Percentiles rank a stretch among this genome's conserved stretches.
phyloP scores from a whole-genome alignment of 2,797 vertebrate genomes.

The Gambusia yucatana region DNA sequence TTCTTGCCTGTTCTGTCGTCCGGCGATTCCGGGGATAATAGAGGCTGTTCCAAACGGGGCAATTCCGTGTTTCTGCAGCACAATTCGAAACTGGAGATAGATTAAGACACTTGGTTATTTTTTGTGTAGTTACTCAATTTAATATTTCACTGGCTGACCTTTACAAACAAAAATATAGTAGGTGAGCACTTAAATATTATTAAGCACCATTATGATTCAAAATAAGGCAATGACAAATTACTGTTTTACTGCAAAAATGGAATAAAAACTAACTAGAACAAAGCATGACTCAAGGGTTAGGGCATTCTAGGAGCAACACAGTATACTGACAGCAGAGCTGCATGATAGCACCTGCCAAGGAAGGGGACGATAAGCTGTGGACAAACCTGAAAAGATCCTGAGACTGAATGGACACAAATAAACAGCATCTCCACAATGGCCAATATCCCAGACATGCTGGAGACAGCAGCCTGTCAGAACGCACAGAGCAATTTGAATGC shows the following conservation, averaged over 20 bases:
- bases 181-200: slow-evolving; percentile 32
- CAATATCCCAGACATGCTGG: slow-evolving; percentile 70
- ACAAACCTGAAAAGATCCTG: slow-evolving; percentile 68
- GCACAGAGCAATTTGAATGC: slow-evolving; percentile 77
- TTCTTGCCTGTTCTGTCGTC: slow-evolving; percentile 74
- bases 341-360: slow-evolving; percentile 23
- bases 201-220: slow-evolving; percentile 15
- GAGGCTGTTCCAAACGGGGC: slow-evolving; percentile 36
- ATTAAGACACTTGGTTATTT: slow-evolving; percentile 41
- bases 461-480: slow-evolving; percentile 74
- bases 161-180: slow-evolving; percentile 24
- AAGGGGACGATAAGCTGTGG: slow-evolving; percentile 52
- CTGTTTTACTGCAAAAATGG: slow-evolving; percentile 31
- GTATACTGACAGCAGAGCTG: slow-evolving; percentile 39
- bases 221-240: slow-evolving; percentile 23
- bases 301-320: slow-evolving; percentile 53
- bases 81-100: slow-evolving; percentile 43
- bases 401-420: slow-evolving; percentile 65
- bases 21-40: slow-evolving; percentile 63
- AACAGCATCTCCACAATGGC: slow-evolving; percentile 63
- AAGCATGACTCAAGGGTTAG: slow-evolving; percentile 41
- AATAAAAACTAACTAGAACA: slow-evolving; percentile 30
- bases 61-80: slow-evolving; percentile 62
- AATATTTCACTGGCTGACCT: slow-evolving; percentile 14
- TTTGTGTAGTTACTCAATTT: slow-evolving; percentile 20